Percentiles rank a stretch among this genome's conserved stretches.
phyloP scores from a whole-genome alignment of 2,113 vertebrate genomes.

The Pseudorhombus dupliciocellatus region DNA sequence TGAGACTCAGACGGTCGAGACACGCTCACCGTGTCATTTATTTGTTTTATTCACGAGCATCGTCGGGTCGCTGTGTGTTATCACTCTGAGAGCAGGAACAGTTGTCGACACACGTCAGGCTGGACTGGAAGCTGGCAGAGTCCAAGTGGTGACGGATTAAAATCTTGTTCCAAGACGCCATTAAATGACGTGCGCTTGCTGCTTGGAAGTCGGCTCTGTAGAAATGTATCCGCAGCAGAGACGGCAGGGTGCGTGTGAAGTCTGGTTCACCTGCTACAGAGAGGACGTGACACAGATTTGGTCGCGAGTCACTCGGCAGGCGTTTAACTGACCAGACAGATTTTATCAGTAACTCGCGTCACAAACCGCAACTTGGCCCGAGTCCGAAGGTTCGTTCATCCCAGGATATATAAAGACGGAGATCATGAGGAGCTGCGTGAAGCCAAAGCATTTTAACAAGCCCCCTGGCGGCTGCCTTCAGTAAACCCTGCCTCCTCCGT shows the following conservation, averaged over 20 bases:
- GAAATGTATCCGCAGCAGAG: not conserved
- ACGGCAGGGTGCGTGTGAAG: not conserved
- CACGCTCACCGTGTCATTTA: too few species aligned
- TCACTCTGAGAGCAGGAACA: not conserved
- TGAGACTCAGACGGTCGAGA: too few species aligned
- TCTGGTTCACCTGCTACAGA: not conserved
- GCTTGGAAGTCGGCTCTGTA: too few species aligned
- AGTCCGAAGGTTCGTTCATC: too few species aligned
- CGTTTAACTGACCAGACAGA: not conserved
- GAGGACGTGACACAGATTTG: not conserved
- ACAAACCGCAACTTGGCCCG: too few species aligned
- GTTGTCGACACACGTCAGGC: not conserved
- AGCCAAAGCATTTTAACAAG: too few species aligned
- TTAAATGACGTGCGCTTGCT: not conserved
- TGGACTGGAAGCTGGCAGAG: not conserved
- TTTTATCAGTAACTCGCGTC: not conserved
- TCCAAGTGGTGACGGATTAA: not conserved
- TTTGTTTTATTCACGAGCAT: not conserved
- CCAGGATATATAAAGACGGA: too few species aligned
- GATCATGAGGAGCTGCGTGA: too few species aligned
- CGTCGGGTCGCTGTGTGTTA: not conserved
- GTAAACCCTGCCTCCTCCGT: not conserved
- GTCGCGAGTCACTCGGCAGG: not conserved
- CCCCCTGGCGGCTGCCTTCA: too few species aligned
- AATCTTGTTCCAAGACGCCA: not conserved